phyloP scores from a whole-genome alignment of 2,888 invertebrate species.

The Drosophila lacicola region DNA sequence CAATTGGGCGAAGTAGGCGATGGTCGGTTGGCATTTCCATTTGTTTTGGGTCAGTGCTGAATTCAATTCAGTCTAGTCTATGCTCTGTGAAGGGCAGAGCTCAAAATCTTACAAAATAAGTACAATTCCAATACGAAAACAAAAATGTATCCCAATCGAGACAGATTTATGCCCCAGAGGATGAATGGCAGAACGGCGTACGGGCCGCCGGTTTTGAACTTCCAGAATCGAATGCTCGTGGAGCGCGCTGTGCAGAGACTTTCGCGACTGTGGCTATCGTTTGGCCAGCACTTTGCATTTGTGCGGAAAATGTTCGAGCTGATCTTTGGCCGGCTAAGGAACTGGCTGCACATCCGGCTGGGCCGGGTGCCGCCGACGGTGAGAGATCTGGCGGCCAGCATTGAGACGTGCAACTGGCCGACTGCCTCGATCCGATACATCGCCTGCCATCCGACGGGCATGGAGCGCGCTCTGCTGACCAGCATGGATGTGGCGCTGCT shows the following conservation, averaged over 20 bases:
- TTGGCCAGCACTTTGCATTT: no score
- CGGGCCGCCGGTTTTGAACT: no score
- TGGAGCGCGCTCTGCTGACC: constrained; percentile 19
- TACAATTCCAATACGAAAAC: neutral
- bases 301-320: no score
- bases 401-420: constrained; percentile 3
- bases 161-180: no score
- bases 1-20: neutral
- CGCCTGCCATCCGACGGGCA: constrained; percentile 10
- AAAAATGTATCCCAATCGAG: neutral
- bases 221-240: no score
- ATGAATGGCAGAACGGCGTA: no score
- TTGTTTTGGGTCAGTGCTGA: no score
- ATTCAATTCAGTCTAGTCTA: neutral
- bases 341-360: neutral
- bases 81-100: neutral
- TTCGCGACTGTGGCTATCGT: no score
- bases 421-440: constrained; percentile 7
- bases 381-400: neutral
- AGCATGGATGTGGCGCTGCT: constrained; percentile 17
- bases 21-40: no score
- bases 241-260: no score
- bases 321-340: neutral
- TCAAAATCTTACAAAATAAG: no score
- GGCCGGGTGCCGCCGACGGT: neutral